Evolutionary conservation across 2,888 invertebrate genomes (phyloP).

Genomic region (Endomychus coccineus): DNA sequence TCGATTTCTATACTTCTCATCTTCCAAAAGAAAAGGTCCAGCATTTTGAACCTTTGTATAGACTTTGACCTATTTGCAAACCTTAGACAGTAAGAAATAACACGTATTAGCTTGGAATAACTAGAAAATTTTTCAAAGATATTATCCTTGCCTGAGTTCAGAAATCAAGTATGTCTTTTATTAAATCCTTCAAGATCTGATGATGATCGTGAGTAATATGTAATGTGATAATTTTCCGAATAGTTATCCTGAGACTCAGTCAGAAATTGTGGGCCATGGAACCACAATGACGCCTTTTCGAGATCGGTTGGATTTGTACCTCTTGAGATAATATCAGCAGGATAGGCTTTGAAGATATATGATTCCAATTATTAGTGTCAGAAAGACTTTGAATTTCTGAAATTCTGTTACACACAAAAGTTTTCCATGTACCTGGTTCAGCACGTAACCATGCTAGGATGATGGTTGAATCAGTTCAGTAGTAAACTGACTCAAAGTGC

Average conservation of each 20-base stretch:
- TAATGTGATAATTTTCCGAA: not conserved
- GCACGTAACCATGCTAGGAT: slow-evolving; percentile 11
- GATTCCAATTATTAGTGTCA: slow-evolving; percentile 2
- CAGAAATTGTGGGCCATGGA: slow-evolving; percentile 2
- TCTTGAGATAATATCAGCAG: slow-evolving; percentile 5
- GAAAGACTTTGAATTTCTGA: slow-evolving; percentile 3
- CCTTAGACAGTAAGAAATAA: not conserved
- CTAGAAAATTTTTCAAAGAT: slow-evolving; percentile 1
- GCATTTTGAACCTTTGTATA: no score
- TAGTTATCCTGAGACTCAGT: not conserved
- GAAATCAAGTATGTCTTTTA: not conserved
- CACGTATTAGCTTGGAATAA: not conserved
- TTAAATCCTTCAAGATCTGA: not conserved
- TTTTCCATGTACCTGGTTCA: slow-evolving; percentile 15
- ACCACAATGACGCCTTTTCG: slow-evolving; percentile 1
- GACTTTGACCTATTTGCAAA: no score
- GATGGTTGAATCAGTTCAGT: slow-evolving; percentile 12
- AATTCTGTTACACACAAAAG: slow-evolving; percentile 11
- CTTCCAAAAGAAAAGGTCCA: slow-evolving; percentile 1
- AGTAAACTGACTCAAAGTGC: no score
- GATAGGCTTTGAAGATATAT: slow-evolving; percentile 3
- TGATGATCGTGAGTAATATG: slow-evolving; percentile 1
- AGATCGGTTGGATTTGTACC: slow-evolving; percentile 5
- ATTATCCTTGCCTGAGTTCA: not conserved
- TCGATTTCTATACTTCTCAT: slow-evolving; percentile 3